Conservation (phyloP, 64 coral and sea anemone species). For the Stylophora pistillata region DNA sequence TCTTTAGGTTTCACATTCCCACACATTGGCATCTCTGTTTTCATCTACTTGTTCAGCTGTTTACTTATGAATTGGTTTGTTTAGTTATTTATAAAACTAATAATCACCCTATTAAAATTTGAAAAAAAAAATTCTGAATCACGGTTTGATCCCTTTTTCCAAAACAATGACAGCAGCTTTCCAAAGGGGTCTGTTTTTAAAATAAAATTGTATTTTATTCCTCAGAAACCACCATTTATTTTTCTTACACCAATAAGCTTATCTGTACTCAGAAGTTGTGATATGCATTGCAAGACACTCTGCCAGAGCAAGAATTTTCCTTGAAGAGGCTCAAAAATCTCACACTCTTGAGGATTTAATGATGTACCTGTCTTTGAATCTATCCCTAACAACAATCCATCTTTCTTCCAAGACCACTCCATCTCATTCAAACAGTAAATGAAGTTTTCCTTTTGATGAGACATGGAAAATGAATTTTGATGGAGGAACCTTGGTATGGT, state of each 20-base stretch:
- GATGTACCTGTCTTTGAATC: slow-evolving; percentile 45
- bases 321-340: slow-evolving; percentile 69
- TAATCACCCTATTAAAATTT: too few relatives aligned
- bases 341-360: slow-evolving; percentile 20
- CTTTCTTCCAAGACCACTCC: slow-evolving; percentile 57
- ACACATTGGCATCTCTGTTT: background rate
- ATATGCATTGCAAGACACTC: slow-evolving; percentile 62
- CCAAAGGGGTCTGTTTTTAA: background rate
- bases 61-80: too few relatives aligned
- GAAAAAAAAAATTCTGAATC: too few relatives aligned
- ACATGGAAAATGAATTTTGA: slow-evolving; percentile 59
- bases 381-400: slow-evolving; percentile 54
- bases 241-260: slow-evolving; percentile 54
- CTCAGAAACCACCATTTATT: too few relatives aligned
- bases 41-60: too few relatives aligned
- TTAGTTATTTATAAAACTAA: too few relatives aligned
- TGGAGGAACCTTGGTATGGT: slow-evolving; percentile 55
- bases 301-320: slow-evolving; percentile 63
- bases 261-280: slow-evolving; percentile 76
- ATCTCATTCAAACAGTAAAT: slow-evolving; percentile 28
- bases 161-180: too few relatives aligned
- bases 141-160: too few relatives aligned
- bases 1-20: background rate
- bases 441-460: slow-evolving; percentile 41
- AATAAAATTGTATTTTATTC: background rate